Evolutionary conservation across 2,797 vertebrate genomes (phyloP).

Genomic region (Zalophus californianus): DNA sequence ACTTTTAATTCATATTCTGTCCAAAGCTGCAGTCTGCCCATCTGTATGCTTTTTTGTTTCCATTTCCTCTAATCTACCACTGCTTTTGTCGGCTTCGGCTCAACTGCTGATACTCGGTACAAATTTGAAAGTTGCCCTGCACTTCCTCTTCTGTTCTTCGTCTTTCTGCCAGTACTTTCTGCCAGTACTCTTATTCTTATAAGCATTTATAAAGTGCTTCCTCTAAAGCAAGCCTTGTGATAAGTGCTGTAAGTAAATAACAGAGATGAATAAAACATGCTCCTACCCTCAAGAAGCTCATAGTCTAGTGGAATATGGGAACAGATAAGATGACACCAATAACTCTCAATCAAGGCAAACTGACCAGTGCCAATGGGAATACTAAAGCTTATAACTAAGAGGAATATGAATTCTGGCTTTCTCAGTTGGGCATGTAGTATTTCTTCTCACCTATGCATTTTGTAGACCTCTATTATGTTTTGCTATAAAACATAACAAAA

Average conservation of each 20-base stretch:
- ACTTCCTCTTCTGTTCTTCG: neutral
- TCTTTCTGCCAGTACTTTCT: neutral
- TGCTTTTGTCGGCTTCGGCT: neutral
- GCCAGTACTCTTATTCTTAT: neutral
- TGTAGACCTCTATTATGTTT: neutral
- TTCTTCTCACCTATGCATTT: constrained; percentile 13
- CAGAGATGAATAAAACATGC: neutral
- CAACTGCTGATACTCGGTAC: neutral
- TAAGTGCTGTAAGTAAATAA: neutral
- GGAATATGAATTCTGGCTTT: neutral
- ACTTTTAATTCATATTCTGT: neutral
- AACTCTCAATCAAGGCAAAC: neutral
- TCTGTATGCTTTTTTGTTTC: neutral
- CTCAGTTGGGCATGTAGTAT: neutral
- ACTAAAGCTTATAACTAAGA: neutral
- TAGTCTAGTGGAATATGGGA: neutral
- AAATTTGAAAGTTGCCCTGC: constrained; percentile 37
- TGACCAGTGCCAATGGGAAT: neutral
- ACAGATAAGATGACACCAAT: neutral
- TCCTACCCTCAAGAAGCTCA: neutral
- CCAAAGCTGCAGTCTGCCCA: neutral
- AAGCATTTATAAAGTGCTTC: constrained; percentile 13
- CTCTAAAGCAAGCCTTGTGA: neutral
- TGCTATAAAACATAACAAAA: neutral
- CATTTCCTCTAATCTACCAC: constrained; percentile 11